Evolutionary conservation across 2,888 invertebrate species (phyloP).

Genomic region (Epiblema foenella): DNA sequence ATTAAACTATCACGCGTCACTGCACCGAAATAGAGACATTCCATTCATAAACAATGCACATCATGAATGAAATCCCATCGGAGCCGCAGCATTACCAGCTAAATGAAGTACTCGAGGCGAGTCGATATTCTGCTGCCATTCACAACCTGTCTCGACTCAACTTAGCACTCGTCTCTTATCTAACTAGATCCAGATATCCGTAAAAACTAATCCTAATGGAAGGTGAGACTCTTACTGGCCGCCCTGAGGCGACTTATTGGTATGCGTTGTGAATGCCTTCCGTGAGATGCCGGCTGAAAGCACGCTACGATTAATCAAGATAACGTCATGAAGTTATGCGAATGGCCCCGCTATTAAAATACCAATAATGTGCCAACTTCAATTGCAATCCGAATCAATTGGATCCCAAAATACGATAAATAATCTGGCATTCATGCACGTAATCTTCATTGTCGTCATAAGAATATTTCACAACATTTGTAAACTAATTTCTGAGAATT

Average conservation of each 20-base stretch:
- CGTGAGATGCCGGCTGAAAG: constrained; percentile 63
- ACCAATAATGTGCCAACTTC: constrained; percentile 74
- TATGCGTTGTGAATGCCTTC: not conserved
- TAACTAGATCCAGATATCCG: too few species aligned
- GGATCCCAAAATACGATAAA: constrained; percentile 62
- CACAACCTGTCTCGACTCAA: not conserved
- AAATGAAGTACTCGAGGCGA: constrained; percentile 66
- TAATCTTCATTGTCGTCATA: constrained; percentile 43
- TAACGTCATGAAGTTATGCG: constrained; percentile 74
- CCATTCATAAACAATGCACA: constrained; percentile 76
- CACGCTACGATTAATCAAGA: constrained; percentile 75
- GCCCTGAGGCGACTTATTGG: not conserved
- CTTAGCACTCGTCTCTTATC: not conserved
- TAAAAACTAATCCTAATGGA: not conserved
- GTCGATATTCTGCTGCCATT: constrained; percentile 56
- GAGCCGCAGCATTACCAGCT: constrained; percentile 64
- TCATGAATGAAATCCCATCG: constrained; percentile 71
- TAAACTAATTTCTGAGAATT: not conserved
- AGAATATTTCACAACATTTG: constrained; percentile 24
- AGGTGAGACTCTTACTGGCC: not conserved
- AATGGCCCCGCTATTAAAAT: constrained; percentile 76
- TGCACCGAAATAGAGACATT: constrained; percentile 70
- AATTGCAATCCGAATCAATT: constrained; percentile 65
- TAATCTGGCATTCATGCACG: constrained; percentile 52
- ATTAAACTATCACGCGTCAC: constrained; percentile 70